Conservation (phyloP, 2,888 invertebrate species). For the Amblyjoppa proteus region DNA sequence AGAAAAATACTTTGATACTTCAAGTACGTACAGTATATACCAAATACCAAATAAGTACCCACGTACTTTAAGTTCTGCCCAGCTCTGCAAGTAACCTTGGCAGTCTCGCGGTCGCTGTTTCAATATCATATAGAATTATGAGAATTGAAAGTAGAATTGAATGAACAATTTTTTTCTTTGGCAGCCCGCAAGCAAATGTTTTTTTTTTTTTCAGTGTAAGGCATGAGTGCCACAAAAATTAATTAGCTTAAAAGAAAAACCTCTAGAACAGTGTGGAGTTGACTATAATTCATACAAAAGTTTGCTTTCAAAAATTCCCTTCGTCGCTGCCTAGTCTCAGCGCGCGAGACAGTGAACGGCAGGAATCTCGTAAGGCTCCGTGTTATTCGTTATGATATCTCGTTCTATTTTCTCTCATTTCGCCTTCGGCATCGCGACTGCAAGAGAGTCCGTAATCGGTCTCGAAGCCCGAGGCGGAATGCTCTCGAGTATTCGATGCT, state of each 20-base stretch:
- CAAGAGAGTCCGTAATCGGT: constrained; percentile 57
- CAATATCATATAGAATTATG: too few relatives aligned
- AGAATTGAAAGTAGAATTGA: too few relatives aligned
- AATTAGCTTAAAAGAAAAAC: not conserved
- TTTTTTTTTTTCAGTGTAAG: too few relatives aligned
- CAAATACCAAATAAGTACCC: too few relatives aligned
- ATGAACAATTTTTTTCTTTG: too few relatives aligned
- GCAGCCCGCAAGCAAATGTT: too few relatives aligned
- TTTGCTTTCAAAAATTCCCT: not conserved
- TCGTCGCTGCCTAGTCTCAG: not conserved
- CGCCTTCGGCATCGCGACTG: constrained; percentile 39
- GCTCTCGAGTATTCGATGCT: constrained; percentile 43
- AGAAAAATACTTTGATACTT: too few relatives aligned
- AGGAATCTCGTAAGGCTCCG: constrained; percentile 44
- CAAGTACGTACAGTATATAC: too few relatives aligned
- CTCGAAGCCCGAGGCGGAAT: constrained; percentile 51
- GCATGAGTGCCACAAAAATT: too few relatives aligned
- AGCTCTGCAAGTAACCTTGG: too few relatives aligned
- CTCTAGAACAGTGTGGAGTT: not conserved
- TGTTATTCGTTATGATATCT: constrained; percentile 46
- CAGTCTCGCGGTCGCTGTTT: too few relatives aligned
- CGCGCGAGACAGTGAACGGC: constrained; percentile 14
- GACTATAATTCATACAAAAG: not conserved
- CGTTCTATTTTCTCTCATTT: constrained; percentile 54
- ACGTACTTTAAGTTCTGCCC: too few relatives aligned